phyloP scores from a whole-genome alignment of 2,797 vertebrate genomes.

The Botia kubotai region DNA sequence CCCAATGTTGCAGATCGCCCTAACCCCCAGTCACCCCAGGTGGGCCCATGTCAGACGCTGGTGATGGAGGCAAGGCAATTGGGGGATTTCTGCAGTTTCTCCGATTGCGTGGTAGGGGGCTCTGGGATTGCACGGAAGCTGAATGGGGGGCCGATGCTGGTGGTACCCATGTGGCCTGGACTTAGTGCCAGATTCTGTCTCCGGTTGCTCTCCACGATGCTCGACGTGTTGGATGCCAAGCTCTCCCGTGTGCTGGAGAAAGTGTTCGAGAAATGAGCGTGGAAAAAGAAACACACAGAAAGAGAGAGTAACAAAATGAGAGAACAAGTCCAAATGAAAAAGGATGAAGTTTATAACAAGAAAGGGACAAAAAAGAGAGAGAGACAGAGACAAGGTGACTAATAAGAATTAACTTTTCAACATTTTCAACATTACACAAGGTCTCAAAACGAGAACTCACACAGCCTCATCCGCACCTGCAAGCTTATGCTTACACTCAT shows the following conservation, averaged over 20 bases:
- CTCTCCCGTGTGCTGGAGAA: conserved; percentile 93
- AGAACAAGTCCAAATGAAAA: neutral
- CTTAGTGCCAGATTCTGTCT: conserved; percentile 96
- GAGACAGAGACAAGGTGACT: too few relatives aligned
- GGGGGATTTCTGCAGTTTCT: conserved; percentile 98
- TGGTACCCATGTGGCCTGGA: conserved; percentile 91
- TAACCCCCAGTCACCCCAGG: conserved; percentile 34
- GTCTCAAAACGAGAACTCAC: neutral
- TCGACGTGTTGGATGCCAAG: conserved; percentile 99
- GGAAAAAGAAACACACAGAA: neutral
- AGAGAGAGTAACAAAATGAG: neutral
- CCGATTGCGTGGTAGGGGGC: conserved; percentile 87
- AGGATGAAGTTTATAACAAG: too few relatives aligned
- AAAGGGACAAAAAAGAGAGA: too few relatives aligned
- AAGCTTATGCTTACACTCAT: neutral
- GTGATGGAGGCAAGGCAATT: conserved; percentile 99
- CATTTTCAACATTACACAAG: conserved; percentile 2
- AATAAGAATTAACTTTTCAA: too few relatives aligned
- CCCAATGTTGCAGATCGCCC: conserved; percentile 40
- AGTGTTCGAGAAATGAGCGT: neutral
- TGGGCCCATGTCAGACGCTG: conserved; percentile 88
- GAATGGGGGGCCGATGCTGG: conserved; percentile 88
- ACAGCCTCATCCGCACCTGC: neutral
- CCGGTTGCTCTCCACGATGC: conserved; percentile 98
- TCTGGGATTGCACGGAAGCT: conserved; percentile 93